These are phyloP conservation scores for Hyphantria cunea DNA, from an alignment of 1,140 invertebrate genomes.

Conservation along the genomic window DNA sequence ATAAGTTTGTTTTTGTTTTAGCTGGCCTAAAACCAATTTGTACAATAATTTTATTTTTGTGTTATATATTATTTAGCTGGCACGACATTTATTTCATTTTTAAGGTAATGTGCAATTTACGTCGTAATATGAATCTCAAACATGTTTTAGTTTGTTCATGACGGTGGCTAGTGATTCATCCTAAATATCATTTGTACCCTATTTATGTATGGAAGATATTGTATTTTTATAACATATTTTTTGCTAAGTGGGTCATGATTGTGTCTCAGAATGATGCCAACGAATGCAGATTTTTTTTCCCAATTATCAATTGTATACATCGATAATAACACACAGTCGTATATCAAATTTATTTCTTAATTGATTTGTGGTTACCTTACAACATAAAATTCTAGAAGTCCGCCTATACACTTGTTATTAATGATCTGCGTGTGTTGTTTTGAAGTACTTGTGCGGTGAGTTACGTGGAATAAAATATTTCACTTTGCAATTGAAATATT, in stretches of 20 bases:
- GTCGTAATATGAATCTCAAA: too few relatives aligned
- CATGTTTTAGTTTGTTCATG: too few relatives aligned
- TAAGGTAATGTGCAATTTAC: not conserved
- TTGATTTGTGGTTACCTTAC: not conserved
- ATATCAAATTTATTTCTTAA: not conserved
- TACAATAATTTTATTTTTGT: constrained; percentile 3
- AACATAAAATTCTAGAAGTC: not conserved
- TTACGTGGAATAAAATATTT: too few relatives aligned
- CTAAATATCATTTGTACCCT: constrained; percentile 22
- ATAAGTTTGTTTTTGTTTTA: constrained; percentile 31
- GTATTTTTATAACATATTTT: constrained; percentile 40
- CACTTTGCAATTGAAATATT: too few relatives aligned
- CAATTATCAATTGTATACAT: not conserved
- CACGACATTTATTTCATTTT: not conserved
- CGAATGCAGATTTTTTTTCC: too few relatives aligned
- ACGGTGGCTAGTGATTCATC: too few relatives aligned
- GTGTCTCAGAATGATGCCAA: not conserved
- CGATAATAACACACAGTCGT: too few relatives aligned
- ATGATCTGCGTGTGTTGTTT: too few relatives aligned
- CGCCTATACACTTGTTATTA: not conserved
- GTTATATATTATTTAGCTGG: not conserved
- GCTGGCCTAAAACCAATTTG: constrained; percentile 35
- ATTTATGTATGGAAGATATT: constrained; percentile 23
- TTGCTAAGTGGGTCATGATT: constrained; percentile 22
- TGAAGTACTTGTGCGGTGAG: too few relatives aligned